Evolutionary conservation across 2,113 vertebrate species (phyloP), one percentile per base, ranked within the genome.

Genomic region (Bubo scandiacus): DNA sequence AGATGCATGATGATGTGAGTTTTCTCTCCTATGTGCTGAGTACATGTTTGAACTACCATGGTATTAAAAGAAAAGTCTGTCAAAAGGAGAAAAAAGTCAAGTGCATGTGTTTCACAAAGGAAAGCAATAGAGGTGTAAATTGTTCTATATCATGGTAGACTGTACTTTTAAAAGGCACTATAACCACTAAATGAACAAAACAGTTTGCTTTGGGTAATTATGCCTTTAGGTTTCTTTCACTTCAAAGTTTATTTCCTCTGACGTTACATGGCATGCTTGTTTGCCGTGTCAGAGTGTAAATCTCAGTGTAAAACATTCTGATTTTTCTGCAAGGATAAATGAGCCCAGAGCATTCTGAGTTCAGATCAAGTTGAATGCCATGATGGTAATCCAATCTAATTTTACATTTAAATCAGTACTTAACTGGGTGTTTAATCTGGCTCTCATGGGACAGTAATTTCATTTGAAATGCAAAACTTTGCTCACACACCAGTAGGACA

Each of bases 241-340:
- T 97, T 98, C 94, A 94, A 97, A 96, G 93, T 96, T 97, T 97
- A 97, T 98, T 97, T 94, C 91, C 93, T 94, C 93, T 96, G 97
- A 97, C 49, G 36, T 93, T 97, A 89, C 32, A 75, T 51, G 78
- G 70, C 43, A 71, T 92, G 81, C 90, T 93, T 73, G 12, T 97
- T 97, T 92, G 93, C 88, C 87, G n/a, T 96, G 94, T 97, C 95
- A 88, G 86, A 89, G 65, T 91, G 70, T 96, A 97, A 96, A 97
- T 97, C 94, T 95, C 94, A 59, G 86, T 84, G 96, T 17, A 74
- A 97, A 98, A 92, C 15, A 65, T 82, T 83, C 85, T 92, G 96
- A 87, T 96, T 97, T 97, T 96, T 97, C 96, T 97, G 95, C 78
- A 90, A 94, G 92, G 85, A 94, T 96, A 96, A 97, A 96, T 95